phyloP scores from a whole-genome alignment of 2,888 invertebrate genomes.

The Zeuzera pyrina region DNA sequence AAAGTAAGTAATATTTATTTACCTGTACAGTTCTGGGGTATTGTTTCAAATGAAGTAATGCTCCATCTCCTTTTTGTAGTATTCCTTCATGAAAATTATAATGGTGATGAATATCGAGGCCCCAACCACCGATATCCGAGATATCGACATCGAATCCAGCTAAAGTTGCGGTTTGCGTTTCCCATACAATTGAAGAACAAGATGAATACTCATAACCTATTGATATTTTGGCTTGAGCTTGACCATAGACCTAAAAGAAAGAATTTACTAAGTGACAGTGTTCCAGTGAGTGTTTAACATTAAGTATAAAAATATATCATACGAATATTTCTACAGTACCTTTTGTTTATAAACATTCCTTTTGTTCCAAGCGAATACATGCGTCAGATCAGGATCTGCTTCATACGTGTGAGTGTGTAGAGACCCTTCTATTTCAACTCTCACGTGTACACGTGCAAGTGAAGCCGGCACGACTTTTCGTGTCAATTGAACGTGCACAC shows the following conservation, averaged over 20 bases:
- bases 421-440: constrained; percentile 94
- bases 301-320: too few relatives aligned
- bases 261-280: too few relatives aligned
- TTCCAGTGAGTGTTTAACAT: too few relatives aligned
- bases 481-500: constrained; percentile 91
- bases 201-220: constrained; percentile 96
- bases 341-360: constrained; percentile 98
- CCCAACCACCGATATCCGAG: constrained; percentile 98
- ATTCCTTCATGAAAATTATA: constrained; percentile 99
- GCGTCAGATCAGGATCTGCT: constrained; percentile 95
- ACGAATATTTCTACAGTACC: constrained; percentile 37
- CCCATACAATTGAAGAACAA: constrained; percentile 93
- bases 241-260: constrained; percentile 78
- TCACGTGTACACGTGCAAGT: constrained; percentile 90
- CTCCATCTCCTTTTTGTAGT: constrained; percentile 97
- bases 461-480: constrained; percentile 84
- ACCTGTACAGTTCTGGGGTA: constrained; percentile 89
- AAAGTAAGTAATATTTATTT: constrained; percentile 15
- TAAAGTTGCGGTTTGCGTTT: constrained; percentile 92
- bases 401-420: constrained; percentile 94
- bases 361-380: constrained; percentile 98
- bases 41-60: constrained; percentile 93
- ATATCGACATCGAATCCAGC: constrained; percentile 97
- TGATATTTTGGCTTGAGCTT: constrained; percentile 89
- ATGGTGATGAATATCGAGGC: constrained; percentile 97